Conservation (phyloP, 2,888 invertebrate genomes). For the Galeruca laticollis region DNA sequence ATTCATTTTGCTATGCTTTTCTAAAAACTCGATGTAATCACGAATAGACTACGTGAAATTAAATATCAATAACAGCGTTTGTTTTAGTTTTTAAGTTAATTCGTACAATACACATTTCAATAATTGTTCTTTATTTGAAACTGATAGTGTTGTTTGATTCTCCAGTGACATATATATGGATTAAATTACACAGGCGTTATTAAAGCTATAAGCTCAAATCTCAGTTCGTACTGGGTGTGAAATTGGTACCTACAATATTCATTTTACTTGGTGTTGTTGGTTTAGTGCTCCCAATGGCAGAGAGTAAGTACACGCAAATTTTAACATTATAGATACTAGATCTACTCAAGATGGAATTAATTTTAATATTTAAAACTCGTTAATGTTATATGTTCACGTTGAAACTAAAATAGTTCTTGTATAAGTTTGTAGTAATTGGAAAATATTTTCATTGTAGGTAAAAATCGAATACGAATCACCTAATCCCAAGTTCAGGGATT, state of each 20-base stretch:
- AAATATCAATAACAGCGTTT: conserved; percentile 5
- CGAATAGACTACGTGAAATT: conserved; percentile 2
- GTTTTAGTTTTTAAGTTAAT: not conserved
- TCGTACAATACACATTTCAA: conserved; percentile 3
- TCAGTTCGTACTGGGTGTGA: conserved; percentile 12
- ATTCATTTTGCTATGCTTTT: conserved; percentile 6
- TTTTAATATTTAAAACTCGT: too few relatives aligned
- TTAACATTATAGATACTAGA: not conserved
- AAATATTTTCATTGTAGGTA: too few relatives aligned
- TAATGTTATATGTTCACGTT: too few relatives aligned
- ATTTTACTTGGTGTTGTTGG: conserved; percentile 10
- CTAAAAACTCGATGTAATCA: conserved; percentile 5
- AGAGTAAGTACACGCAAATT: not conserved
- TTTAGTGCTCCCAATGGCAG: conserved; percentile 7
- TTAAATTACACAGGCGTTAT: conserved; percentile 33
- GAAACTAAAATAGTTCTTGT: too few relatives aligned
- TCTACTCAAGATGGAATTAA: too few relatives aligned
- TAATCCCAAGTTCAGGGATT: too few relatives aligned
- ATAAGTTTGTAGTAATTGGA: too few relatives aligned
- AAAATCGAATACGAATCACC: too few relatives aligned
- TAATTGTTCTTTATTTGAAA: conserved; percentile 41
- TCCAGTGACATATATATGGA: conserved; percentile 25
- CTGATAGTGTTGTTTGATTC: conserved; percentile 38
- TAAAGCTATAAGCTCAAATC: conserved; percentile 24
- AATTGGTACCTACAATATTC: conserved; percentile 9